Base-by-base conservation (phyloP, 2,797 vertebrate species). In the Gallinago solitaria region DNA sequence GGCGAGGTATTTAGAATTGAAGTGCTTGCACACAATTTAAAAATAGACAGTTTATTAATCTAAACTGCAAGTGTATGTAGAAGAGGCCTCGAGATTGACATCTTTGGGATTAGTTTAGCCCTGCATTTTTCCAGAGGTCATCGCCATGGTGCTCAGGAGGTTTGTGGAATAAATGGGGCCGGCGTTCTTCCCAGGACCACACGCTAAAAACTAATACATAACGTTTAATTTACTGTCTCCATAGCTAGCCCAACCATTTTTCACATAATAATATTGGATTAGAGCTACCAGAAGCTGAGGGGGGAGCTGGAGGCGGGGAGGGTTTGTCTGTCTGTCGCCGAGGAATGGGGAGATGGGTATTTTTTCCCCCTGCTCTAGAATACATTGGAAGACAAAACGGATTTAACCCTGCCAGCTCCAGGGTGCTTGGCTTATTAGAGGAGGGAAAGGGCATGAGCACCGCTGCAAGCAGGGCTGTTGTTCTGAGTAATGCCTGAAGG, bases 151-250 rank as follows among this genome's bases (percentile, higher is more conserved):
- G 97, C 97, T 85, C 61, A 33, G 97, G 97, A 97, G 96, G 96
- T 97, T 97, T 97, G 95, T 96, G 95, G 96, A 98, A 98, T 98
- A 98, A 98, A 98, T 98, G 98, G 98, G 97, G 97, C 97, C 96
- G 12, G 90, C 51, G 2, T 96, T 96, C 97, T 98, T 98, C 97
- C 97, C 68, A 39, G 98, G 98, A 98, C 98, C 95, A 97, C 97
- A 96, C 39, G 94, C 97, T 96, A 97, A 97, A 98, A 98, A 98
- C 98, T 98, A 98, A 98, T 99, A 99, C 98, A 99, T 99, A 99
- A 98, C 98, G 97, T 99, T 99, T 99, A 99, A 99, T 99, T 99
- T 99, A 99, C 99, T 98, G 98, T 99, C 99, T 98, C 98, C 97
- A 96, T 97, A 98, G 98, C 97, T 96, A 98, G 98, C 98, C 98